phyloP scores from a whole-genome alignment of 2,113 vertebrate species.

The Perca flavescens region DNA sequence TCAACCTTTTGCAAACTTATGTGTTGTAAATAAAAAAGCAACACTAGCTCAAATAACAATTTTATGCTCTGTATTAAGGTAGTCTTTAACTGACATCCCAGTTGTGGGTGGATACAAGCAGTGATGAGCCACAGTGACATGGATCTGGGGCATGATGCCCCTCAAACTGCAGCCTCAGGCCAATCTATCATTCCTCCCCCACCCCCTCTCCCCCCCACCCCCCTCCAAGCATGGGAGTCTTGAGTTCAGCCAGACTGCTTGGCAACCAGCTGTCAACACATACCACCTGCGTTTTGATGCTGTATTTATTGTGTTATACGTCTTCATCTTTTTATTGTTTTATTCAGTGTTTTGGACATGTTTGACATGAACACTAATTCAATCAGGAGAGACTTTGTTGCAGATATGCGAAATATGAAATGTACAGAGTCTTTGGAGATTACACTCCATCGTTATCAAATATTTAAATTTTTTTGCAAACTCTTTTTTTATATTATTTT shows the following conservation, averaged over 20 bases:
- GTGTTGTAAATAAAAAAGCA: not conserved
- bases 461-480: no score
- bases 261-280: conserved; percentile 35
- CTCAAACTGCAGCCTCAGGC: conserved; percentile 21
- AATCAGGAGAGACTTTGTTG: no score
- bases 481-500: no score
- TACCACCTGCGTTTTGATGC: conserved; percentile 27
- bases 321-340: not conserved
- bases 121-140: conserved; percentile 35
- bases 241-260: conserved; percentile 31
- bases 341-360: not conserved
- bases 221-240: conserved; percentile 40
- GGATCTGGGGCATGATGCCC: conserved; percentile 52
- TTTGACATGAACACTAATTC: not conserved
- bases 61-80: not conserved
- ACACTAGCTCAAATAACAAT: not conserved
- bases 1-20: no score
- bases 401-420: no score
- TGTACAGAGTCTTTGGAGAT: no score
- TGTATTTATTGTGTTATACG: not conserved
- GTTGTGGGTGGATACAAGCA: conserved; percentile 9
- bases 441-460: no score
- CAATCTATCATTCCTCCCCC: not conserved
- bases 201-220: not conserved
- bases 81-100: not conserved